phyloP scores from a whole-genome alignment of 2,888 invertebrate species.

The Eristalis arbustorum region DNA sequence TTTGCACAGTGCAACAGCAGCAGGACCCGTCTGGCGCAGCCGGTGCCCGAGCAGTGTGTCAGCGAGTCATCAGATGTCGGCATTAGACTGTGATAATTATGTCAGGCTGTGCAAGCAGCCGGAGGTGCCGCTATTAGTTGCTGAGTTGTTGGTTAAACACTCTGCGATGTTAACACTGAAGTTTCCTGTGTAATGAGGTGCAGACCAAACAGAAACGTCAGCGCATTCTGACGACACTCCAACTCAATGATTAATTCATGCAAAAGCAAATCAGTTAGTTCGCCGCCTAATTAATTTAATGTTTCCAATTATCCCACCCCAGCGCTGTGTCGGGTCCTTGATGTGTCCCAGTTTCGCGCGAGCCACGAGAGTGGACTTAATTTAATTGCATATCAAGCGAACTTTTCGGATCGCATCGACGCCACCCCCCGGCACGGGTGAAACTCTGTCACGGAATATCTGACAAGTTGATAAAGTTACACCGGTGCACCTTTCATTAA shows the following conservation, averaged over 20 bases:
- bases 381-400: slow-evolving; percentile 29
- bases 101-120: slow-evolving; percentile 33
- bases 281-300: slow-evolving; percentile 50
- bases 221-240: slow-evolving; percentile 8
- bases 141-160: slow-evolving; percentile 66
- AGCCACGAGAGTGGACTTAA: slow-evolving; percentile 7
- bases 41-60: not conserved
- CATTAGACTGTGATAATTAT: slow-evolving; percentile 59
- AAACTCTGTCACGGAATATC: slow-evolving; percentile 53
- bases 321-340: not conserved
- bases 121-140: slow-evolving; percentile 31
- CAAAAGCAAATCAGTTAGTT: slow-evolving; percentile 5
- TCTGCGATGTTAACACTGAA: slow-evolving; percentile 45
- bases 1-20: slow-evolving; percentile 8
- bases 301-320: slow-evolving; percentile 12
- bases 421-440: slow-evolving; percentile 35
- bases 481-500: slow-evolving; percentile 62
- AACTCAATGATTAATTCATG: not conserved
- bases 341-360: not conserved
- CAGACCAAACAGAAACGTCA: slow-evolving; percentile 30
- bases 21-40: not conserved
- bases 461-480: slow-evolving; percentile 33
- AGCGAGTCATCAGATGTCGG: slow-evolving; percentile 54
- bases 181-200: slow-evolving; percentile 50
- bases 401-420: slow-evolving; percentile 21